phyloP scores from a whole-genome alignment of 1,140 invertebrate species.

The Drosophila fuyamai region DNA sequence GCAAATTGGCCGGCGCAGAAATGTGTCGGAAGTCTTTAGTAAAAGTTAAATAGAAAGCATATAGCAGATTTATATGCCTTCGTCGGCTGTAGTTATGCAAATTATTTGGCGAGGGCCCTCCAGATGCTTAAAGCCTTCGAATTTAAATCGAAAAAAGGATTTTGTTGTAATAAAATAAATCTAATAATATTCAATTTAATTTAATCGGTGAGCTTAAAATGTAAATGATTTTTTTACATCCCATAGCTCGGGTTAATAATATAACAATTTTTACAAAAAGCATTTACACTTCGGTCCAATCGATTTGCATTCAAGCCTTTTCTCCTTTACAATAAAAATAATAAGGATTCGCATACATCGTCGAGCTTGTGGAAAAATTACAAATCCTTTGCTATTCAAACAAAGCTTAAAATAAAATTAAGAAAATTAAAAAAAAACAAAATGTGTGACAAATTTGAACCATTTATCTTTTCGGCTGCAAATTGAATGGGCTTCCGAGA shows the following conservation, averaged over 20 bases:
- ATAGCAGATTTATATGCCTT: constrained; percentile 72
- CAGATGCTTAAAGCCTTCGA: background rate
- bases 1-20: constrained; percentile 61
- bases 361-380: too few species aligned
- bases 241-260: too few species aligned
- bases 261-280: too few species aligned
- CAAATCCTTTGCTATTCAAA: too few species aligned
- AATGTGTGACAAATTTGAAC: constrained; percentile 2
- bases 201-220: too few species aligned
- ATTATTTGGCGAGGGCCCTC: constrained; percentile 16
- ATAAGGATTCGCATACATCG: too few species aligned
- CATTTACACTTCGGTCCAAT: too few species aligned
- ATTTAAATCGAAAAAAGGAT: background rate
- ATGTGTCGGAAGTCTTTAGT: constrained; percentile 82
- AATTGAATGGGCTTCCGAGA: constrained; percentile 19
- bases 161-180: too few species aligned
- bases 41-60: constrained; percentile 83
- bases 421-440: background rate
- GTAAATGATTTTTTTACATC: too few species aligned
- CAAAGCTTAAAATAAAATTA: background rate
- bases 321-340: too few species aligned
- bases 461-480: background rate
- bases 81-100: constrained; percentile 73
- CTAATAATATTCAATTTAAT: too few species aligned
- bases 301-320: too few species aligned